Conservation (phyloP, 2,113 vertebrate species). For the Saccopteryx bilineata region DNA sequence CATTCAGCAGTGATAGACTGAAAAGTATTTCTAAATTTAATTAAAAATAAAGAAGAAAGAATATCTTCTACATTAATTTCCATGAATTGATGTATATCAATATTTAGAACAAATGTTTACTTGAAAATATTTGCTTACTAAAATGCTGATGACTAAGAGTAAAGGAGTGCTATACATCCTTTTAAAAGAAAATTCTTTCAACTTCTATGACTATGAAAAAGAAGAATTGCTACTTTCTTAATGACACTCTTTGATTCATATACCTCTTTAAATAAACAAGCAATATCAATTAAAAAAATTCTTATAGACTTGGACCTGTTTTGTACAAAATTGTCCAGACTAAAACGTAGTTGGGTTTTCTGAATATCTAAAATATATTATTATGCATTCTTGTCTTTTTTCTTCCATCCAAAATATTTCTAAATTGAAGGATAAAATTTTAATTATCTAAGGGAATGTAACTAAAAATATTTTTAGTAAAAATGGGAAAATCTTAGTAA, state of each 20-base stretch:
- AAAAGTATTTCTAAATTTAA: slow-evolving; percentile 48
- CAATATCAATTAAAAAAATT: neutral
- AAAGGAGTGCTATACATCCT: neutral
- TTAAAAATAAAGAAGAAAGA: slow-evolving; percentile 33
- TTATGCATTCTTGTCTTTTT: slow-evolving; percentile 22
- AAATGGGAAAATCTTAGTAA: slow-evolving; percentile 16
- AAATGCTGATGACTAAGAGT: slow-evolving; percentile 36
- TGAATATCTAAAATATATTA: neutral
- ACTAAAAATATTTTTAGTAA: slow-evolving; percentile 26
- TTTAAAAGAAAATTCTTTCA: slow-evolving; percentile 32
- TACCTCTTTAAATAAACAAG: slow-evolving; percentile 24
- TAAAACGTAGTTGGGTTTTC: slow-evolving; percentile 34
- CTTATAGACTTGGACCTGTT: neutral
- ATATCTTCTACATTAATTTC: neutral
- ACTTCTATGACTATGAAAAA: slow-evolving; percentile 36
- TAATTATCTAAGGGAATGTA: neutral
- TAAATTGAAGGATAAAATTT: slow-evolving; percentile 29
- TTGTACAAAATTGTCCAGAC: neutral
- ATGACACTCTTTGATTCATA: neutral
- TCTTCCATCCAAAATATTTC: slow-evolving; percentile 45
- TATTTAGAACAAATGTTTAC: slow-evolving; percentile 37
- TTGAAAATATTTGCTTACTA: slow-evolving; percentile 51
- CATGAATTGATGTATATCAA: neutral
- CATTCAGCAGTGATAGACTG: neutral
- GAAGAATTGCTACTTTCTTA: neutral